Percentiles rank a stretch among this genome's conserved stretches.
Evolutionary conservation across 2,113 vertebrate species (phyloP).

Genomic region (Neolamprologus ventralis): DNA sequence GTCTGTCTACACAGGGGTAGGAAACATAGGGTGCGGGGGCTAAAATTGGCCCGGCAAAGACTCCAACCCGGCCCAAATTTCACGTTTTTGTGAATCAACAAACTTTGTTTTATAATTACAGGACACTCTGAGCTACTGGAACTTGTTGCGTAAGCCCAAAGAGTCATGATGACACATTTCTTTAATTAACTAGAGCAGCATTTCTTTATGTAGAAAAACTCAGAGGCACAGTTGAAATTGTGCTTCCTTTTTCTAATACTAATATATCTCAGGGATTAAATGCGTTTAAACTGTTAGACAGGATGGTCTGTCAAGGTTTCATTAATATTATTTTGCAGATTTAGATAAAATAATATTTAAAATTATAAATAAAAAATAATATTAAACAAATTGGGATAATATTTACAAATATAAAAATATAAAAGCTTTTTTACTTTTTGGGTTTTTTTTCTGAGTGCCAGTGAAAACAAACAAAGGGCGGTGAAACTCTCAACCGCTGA

Average conservation of each 20-base stretch:
- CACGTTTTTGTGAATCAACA: background rate
- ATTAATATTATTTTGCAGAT: background rate
- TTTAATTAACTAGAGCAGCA: background rate
- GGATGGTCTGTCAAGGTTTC: background rate
- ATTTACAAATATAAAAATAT: background rate
- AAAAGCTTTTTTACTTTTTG: background rate
- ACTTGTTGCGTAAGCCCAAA: background rate
- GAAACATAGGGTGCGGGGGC: background rate
- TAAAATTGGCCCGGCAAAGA: background rate
- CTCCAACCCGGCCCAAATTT: background rate
- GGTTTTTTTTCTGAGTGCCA: fast-evolving
- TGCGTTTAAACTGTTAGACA: background rate
- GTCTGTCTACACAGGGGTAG: background rate
- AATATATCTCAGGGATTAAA: background rate
- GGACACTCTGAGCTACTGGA: background rate
- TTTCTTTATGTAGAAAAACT: background rate
- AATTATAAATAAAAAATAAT: background rate
- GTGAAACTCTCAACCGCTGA: background rate
- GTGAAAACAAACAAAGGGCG: background rate
- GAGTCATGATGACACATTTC: background rate
- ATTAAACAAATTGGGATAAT: background rate
- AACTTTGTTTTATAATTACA: background rate
- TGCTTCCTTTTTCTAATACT: background rate
- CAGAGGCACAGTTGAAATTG: background rate
- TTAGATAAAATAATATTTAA: background rate